phyloP scores from a whole-genome alignment of 2,888 invertebrate genomes.

The Aphidoletes aphidimyza region DNA sequence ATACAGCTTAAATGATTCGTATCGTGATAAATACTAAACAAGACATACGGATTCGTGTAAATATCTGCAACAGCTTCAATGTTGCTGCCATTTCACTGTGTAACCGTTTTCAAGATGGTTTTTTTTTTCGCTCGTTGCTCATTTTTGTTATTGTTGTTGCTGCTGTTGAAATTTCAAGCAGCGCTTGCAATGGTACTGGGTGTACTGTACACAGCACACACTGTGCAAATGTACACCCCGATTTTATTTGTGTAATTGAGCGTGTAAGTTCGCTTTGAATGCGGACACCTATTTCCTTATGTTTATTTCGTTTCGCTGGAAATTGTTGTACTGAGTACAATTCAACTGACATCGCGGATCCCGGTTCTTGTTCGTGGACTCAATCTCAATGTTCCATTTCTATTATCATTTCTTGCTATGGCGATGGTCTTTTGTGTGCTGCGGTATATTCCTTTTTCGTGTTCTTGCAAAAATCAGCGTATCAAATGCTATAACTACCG shows the following conservation, averaged over 20 bases:
- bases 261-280: constrained; percentile 47
- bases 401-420: background rate
- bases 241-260: constrained; percentile 51
- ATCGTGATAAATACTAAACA: constrained; percentile 49
- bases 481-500: background rate
- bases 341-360: no score
- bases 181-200: background rate
- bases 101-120: no score
- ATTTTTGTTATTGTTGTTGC: constrained; percentile 18
- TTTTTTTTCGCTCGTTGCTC: no score
- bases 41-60: constrained; percentile 47
- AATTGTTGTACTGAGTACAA: background rate
- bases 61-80: constrained; percentile 38
- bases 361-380: background rate
- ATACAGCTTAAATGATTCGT: constrained; percentile 42
- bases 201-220: background rate
- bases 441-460: background rate
- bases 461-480: constrained; percentile 7
- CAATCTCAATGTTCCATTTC: background rate
- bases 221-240: background rate
- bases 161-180: background rate
- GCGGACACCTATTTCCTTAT: constrained; percentile 49
- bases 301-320: background rate
- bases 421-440: background rate
- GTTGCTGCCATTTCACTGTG: background rate